Evolutionary conservation across 2,888 invertebrate genomes (phyloP).

Genomic region (Zaprionus bogoriensis): DNA sequence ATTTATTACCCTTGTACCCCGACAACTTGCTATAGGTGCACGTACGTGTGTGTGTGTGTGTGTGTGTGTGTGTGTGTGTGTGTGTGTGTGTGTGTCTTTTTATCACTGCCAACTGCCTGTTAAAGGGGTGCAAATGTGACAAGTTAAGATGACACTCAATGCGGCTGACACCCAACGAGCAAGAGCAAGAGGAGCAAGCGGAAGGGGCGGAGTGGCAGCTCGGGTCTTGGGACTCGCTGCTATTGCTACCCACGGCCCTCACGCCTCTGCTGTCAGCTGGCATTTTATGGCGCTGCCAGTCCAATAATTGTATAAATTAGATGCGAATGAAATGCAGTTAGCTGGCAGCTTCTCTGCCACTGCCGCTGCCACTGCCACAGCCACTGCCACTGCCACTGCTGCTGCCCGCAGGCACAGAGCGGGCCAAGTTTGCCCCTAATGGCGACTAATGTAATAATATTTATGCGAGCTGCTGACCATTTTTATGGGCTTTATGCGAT

Average conservation of each 20-base stretch:
- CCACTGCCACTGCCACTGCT: background rate
- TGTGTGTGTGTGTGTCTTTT: conserved; percentile 21
- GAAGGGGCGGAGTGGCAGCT: no score
- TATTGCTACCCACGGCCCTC: background rate
- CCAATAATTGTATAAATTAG: conserved; percentile 72
- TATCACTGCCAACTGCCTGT: conserved; percentile 45
- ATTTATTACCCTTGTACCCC: conserved; percentile 63
- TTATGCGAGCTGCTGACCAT: conserved; percentile 64
- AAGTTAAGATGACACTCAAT: conserved; percentile 70
- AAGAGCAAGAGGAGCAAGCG: background rate
- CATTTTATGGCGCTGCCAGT: conserved; percentile 51
- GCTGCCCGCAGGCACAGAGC: background rate
- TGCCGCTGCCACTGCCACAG: background rate
- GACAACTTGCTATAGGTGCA: conserved; percentile 1
- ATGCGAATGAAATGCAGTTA: conserved; percentile 58
- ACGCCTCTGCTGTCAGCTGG: conserved; percentile 37
- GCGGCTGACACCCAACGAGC: conserved; percentile 44
- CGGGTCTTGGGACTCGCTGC: no score
- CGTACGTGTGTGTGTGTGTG: conserved; percentile 7
- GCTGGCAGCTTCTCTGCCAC: conserved; percentile 1
- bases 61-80: conserved; percentile 1
- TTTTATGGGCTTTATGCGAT: conserved; percentile 69
- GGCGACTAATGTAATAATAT: conserved; percentile 76
- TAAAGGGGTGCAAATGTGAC: conserved; percentile 76
- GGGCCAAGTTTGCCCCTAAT: conserved; percentile 23